Percentiles rank a stretch among this genome's conserved stretches.
These are phyloP conservation scores for Odocoileus hemionus DNA, from an alignment of 2,113 vertebrate genomes.

Conservation along the genomic window DNA sequence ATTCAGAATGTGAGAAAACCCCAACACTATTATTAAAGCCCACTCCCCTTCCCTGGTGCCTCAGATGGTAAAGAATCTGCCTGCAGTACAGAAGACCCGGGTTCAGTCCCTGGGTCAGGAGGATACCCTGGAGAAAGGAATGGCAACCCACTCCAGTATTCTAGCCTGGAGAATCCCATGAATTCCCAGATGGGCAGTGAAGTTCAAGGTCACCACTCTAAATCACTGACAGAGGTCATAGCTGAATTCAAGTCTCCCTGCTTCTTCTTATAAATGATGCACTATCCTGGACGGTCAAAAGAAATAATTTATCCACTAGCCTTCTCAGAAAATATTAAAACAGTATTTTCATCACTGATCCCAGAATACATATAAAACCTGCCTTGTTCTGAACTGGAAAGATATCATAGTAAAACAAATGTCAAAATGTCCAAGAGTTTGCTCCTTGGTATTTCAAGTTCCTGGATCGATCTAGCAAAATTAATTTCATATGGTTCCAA, in stretches of 20 bases:
- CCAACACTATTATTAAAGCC: background rate
- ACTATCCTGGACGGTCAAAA: background rate
- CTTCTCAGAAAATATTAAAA: conserved; percentile 21
- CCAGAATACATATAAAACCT: background rate
- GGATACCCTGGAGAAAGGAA: background rate
- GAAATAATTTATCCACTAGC: background rate
- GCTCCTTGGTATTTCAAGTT: conserved; percentile 12
- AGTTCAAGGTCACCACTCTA: background rate
- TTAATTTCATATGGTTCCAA: background rate
- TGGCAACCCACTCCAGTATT: background rate
- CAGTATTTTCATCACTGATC: background rate
- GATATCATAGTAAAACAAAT: conserved; percentile 5
- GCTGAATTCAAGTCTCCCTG: background rate
- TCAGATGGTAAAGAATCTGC: background rate
- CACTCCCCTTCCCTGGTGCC: background rate
- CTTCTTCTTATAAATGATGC: background rate
- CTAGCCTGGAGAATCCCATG: background rate
- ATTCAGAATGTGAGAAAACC: background rate
- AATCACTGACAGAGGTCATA: background rate
- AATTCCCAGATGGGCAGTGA: background rate
- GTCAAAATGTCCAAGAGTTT: background rate
- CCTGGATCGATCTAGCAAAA: conserved; percentile 10
- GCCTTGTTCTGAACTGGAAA: background rate
- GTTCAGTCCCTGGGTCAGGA: background rate
- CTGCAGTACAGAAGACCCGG: background rate